Evolutionary conservation across 2,113 vertebrate species (phyloP).

Genomic region (Puntigrus tetrazona): DNA sequence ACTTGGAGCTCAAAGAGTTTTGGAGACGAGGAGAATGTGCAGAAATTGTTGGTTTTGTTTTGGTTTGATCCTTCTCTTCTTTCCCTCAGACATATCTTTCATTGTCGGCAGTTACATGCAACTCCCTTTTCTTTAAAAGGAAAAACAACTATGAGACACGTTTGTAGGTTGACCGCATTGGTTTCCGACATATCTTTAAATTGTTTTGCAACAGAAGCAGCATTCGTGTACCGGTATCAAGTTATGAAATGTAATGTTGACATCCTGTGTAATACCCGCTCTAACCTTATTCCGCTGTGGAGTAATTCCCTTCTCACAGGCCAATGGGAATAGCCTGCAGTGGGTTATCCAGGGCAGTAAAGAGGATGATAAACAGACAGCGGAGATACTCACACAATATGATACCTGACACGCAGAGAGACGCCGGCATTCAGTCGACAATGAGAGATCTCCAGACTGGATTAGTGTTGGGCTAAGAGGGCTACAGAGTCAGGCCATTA

Average conservation of each 20-base stretch:
- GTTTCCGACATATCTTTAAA: neutral
- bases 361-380: slow-evolving; percentile 22
- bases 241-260: neutral
- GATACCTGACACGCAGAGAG: neutral
- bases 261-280: neutral
- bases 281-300: slow-evolving; percentile 18
- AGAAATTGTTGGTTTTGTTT: neutral
- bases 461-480: slow-evolving; percentile 14
- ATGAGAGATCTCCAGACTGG: slow-evolving; percentile 22
- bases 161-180: neutral
- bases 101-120: neutral
- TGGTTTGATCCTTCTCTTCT: neutral
- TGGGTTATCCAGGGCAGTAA: neutral
- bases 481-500: slow-evolving; percentile 9
- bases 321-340: neutral
- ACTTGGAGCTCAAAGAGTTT: neutral
- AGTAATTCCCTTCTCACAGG: slow-evolving; percentile 13
- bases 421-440: slow-evolving; percentile 1
- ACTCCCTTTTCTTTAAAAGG: neutral
- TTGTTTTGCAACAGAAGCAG: neutral
- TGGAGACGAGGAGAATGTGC: neutral
- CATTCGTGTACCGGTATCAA: neutral
- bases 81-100: neutral
- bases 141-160: no score
- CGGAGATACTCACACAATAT: slow-evolving; percentile 8